Conservation (phyloP, 2,113 vertebrate genomes). For the Oceanites oceanicus region DNA sequence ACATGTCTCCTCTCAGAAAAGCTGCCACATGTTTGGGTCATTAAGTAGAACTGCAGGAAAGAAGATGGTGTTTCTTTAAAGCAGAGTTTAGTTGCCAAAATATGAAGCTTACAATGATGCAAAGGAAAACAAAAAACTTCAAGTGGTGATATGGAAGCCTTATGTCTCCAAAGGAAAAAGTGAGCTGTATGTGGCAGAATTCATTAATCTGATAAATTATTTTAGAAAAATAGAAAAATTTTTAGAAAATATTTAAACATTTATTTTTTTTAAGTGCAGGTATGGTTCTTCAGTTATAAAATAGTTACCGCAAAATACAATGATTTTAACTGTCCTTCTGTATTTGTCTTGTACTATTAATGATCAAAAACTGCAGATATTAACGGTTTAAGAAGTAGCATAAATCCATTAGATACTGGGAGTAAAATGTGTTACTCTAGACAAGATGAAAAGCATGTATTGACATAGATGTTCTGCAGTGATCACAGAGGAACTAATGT, state of each 20-base stretch:
- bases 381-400: not conserved
- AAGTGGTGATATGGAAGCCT: not conserved
- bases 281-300: not conserved
- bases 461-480: not conserved
- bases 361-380: not conserved
- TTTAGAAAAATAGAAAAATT: not conserved
- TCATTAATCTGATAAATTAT: not conserved
- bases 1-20: not conserved
- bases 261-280: not conserved
- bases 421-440: not conserved
- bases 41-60: not conserved
- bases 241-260: not conserved
- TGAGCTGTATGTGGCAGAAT: not conserved
- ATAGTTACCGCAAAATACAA: not conserved
- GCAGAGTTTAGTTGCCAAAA: not conserved
- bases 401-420: not conserved
- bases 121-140: not conserved
- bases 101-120: not conserved
- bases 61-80: not conserved
- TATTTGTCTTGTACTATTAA: not conserved
- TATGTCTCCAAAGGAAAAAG: not conserved
- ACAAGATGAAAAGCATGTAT: not conserved
- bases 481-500: not conserved
- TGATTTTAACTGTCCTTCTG: not conserved
- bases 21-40: not conserved